A percentile compares a stretch with the other conserved stretches of the same genome.
Conservation (phyloP, 2,797 vertebrate species). For the Craterocephalus amniculus region DNA sequence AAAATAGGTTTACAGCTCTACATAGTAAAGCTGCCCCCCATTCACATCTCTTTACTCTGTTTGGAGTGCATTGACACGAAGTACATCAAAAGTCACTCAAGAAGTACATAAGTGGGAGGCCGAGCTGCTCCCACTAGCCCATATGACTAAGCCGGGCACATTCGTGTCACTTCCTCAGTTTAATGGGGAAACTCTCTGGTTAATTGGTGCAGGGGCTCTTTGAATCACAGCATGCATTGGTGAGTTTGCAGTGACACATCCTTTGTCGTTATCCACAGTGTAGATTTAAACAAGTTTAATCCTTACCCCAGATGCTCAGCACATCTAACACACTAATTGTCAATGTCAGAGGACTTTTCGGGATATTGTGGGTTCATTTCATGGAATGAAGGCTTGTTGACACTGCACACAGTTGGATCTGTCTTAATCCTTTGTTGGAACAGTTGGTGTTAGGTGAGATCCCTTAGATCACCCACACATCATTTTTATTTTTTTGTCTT, state of each 20-base stretch:
- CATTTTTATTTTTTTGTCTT: too few species aligned
- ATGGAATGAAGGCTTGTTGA: background rate
- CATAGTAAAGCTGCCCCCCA: constrained; percentile 61
- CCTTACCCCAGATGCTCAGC: constrained; percentile 24
- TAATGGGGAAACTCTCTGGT: constrained; percentile 43
- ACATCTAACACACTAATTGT: constrained; percentile 29
- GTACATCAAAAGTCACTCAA: constrained; percentile 32
- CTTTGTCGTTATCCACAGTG: constrained; percentile 46
- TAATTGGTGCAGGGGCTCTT: constrained; percentile 56
- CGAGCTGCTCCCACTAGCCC: constrained; percentile 23
- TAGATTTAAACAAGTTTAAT: constrained; percentile 29
- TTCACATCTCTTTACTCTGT: constrained; percentile 50
- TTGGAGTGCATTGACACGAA: constrained; percentile 42
- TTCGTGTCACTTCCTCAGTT: constrained; percentile 57
- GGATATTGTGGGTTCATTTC: constrained; percentile 6
- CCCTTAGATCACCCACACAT: background rate
- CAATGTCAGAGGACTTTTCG: background rate
- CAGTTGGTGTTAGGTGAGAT: background rate
- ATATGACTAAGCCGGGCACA: constrained; percentile 28
- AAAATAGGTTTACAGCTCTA: constrained; percentile 74
- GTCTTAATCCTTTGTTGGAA: background rate
- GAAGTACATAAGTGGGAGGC: constrained; percentile 29
- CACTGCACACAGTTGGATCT: background rate
- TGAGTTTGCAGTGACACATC: constrained; percentile 39
- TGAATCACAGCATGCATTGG: constrained; percentile 32